Base-by-base conservation (phyloP, 2,888 invertebrate species). In the Dione juno region DNA sequence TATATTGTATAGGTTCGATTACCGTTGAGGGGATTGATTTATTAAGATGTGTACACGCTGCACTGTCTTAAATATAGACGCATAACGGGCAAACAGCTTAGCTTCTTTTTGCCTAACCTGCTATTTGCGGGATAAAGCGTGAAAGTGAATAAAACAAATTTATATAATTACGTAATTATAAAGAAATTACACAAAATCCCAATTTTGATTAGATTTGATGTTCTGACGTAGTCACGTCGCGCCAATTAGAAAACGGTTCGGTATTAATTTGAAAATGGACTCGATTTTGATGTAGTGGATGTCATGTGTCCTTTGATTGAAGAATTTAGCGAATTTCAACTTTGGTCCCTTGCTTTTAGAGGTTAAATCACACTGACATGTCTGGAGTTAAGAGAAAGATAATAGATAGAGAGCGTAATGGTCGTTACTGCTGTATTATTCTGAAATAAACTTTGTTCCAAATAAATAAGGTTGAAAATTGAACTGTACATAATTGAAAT, bases 221-320 rank as follows among this genome's bases (percentile, higher is more conserved):
- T 64, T 87, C 82, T 78, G 84, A 82, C 77, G 82, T 83, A 89
- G 89, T 90, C 90, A 91, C 92, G 92, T 90, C 84, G 84, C 91
- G 83, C 91, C 92, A 93, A 93, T 93, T 92, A 93, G 90, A 89
- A 90, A 89, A 88, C 88, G 84, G 85, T 84, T 82, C 87, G 80
- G 86, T 89, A 90, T 91, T 91, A 90, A 92, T 91, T 92, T 86
- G 88, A 91, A 92, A 92, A 91, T 88, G 85, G 90, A 88, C 90
- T 92, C 90, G 88, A 92, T 88, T 89, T 90, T 93, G 92, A 93
- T 90, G 88, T 90, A 92, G 90, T 90, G 90, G 87, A 84, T 88
- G 90, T 89, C 90, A 85, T 83, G 81, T 82, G 81, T 77, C 78
- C 73, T 75, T 76, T 73, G 75, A 73, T 67, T 57, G 10, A 6